Evolutionary conservation across 2,113 vertebrate species (phyloP).

Genomic region (Danio rerio): GRCz12tu NC_133193.1:48353501-48354000

Average conservation of each 20-base stretch:
- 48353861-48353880: too few relatives aligned
- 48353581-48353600: constrained; percentile 58
- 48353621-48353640: constrained; percentile 39
- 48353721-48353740: constrained; percentile 5
- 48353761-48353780: constrained; percentile 8
- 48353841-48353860: not conserved
- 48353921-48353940: too few relatives aligned
- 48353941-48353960: too few relatives aligned
- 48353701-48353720: constrained; percentile 34
- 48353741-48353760: constrained; percentile 4
- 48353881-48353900: too few relatives aligned
- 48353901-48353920: too few relatives aligned
- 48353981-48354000: too few relatives aligned
- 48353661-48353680: constrained; percentile 36
- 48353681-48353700: constrained; percentile 41
- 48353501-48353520: constrained; percentile 37
- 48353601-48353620: constrained; percentile 51
- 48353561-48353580: constrained; percentile 52
- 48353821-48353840: not conserved
- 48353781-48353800: constrained; percentile 1
- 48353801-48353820: constrained; percentile 2
- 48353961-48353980: too few relatives aligned
- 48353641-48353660: constrained; percentile 45
- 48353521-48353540: constrained; percentile 46
- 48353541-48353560: constrained; percentile 36